Evolutionary conservation across 2,888 invertebrate species (phyloP).

Genomic region (Trachelus tabidus): DNA sequence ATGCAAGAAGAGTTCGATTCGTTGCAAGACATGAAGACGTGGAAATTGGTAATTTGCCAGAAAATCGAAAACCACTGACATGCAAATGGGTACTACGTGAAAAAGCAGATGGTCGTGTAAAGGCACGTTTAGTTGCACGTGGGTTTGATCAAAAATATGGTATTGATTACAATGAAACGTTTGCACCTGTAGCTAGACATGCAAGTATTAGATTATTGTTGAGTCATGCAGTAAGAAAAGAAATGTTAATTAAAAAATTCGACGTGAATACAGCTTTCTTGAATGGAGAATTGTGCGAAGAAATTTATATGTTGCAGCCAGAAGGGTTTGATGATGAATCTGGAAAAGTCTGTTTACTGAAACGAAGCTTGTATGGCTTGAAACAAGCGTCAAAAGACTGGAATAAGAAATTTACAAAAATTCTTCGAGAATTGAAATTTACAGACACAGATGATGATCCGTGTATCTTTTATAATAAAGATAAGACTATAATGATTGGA

Average conservation of each 20-base stretch:
- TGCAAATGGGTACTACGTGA: conserved; percentile 39
- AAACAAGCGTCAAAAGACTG: conserved; percentile 47
- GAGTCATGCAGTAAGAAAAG: conserved; percentile 34
- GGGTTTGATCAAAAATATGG: conserved; percentile 43
- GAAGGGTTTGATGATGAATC: conserved; percentile 36
- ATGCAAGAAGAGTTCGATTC: conserved; percentile 38
- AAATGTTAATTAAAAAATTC: conserved; percentile 32
- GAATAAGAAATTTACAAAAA: conserved; percentile 39
- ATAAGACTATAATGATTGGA: conserved; percentile 29
- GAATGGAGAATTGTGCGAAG: conserved; percentile 32
- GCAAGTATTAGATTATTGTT: conserved; percentile 36
- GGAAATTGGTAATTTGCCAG: conserved; percentile 33
- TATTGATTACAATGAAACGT: conserved; percentile 44
- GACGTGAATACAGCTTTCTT: conserved; percentile 39
- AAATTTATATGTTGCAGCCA: conserved; percentile 41
- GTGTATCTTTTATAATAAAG: conserved; percentile 40
- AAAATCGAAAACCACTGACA: conserved; percentile 33
- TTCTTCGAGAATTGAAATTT: conserved; percentile 32
- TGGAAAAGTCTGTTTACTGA: conserved; percentile 33
- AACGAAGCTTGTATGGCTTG: conserved; percentile 45
- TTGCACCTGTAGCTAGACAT: conserved; percentile 44
- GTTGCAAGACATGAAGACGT: conserved; percentile 35
- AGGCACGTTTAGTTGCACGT: conserved; percentile 41
- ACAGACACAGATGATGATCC: conserved; percentile 42
- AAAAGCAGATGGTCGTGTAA: conserved; percentile 35